Evolutionary conservation across 1,140 invertebrate species (phyloP), one percentile per base, ranked within the genome.

Genomic region (Augochlora pura): DNA sequence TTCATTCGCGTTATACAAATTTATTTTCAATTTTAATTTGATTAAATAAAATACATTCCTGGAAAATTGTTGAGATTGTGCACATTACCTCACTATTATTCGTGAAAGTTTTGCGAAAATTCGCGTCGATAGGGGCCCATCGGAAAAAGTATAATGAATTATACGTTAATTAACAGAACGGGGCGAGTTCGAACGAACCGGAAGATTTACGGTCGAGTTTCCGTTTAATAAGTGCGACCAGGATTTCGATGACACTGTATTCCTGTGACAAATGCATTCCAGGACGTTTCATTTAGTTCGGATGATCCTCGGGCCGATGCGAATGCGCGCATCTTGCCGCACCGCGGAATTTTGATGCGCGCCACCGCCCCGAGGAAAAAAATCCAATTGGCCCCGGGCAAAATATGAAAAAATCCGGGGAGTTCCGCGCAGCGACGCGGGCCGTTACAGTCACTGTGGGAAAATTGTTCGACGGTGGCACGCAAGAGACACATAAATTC

Each of bases 401-500:
- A 42, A 46, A 49, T 10, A 5, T 42, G 68, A 71, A 68, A 72
- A 63, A 57, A 38, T 23, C 16, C 21, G 2, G 18, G 4, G 9
- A 32, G 32, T 4, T 9, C 7, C 66, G 18, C 62, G 42, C 25
- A 76, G 38, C 60, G 39, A 14, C 18, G 52, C 12, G 21, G 21
- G 21, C 21, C 39, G 69, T 49, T 42, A 57, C 46, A 54, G 73
- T 83, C 73, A 42, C 73, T 54, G 52, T 46, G 65, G 65, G 74
- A 68, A 69, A 76, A 76, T 60, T 57, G 52, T 74, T 74, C 46
- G 72, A 65, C 62, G 64, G 46, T 83, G 46, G 62, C 67, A 67
- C 75, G 67, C 39, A 27, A n/a, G 63, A 60, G 60, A 14, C 63
- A 42, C 75, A 62, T 77, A 82, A 83, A 83, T 82, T 68, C 63